Evolutionary conservation across 2,888 invertebrate species (phyloP), one percentile per base, ranked within the genome.

Genomic region (Polymixis flavicincta): DNA sequence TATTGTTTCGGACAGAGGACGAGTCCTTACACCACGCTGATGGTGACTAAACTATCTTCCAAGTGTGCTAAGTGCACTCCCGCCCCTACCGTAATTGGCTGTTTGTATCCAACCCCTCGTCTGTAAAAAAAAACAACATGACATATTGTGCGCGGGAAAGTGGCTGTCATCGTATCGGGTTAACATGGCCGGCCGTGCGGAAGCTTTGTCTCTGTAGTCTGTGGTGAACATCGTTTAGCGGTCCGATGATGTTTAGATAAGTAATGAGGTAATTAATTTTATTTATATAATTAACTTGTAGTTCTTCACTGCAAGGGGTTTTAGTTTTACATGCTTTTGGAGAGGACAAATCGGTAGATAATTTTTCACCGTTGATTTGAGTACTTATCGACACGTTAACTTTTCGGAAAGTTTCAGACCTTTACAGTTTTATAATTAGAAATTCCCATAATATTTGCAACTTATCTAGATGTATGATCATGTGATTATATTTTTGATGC

Each of bases 111-210:
- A 96, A 94, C 95, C 96, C 96, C 95, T 94, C 91, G 90, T 71
- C 91, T 93, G 66, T 71, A 91, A 93, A 95, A 96, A 96, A 71
- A 94, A 96, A 66, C 60, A 94, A 93, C 94, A 94, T 93, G 94
- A 95, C 96, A 95, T 95, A 95, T 94, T 95, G 95, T 91, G 93
- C 95, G 95, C 96, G 96, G 95, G 95, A 96, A 96, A 95, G 93
- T 91, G 88, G 91, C 93, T 95, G 95, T 95, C 95, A 94, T 85
- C 90, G 94, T 93, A 94, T 95, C 94, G 92, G 91, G 94, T 94
- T 94, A 90, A 89, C 91, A 91, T 92, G 92, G 92, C 93, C 85
- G 90, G 76, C 83, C 65, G 72, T 89, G 90, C 90, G 91, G 92
- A 88, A 90, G 91, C 92, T 89, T 92, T 91, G 94, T 93, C 94